Conservation (phyloP, 2,797 vertebrate genomes). For the Champsocephalus esox region DNA sequence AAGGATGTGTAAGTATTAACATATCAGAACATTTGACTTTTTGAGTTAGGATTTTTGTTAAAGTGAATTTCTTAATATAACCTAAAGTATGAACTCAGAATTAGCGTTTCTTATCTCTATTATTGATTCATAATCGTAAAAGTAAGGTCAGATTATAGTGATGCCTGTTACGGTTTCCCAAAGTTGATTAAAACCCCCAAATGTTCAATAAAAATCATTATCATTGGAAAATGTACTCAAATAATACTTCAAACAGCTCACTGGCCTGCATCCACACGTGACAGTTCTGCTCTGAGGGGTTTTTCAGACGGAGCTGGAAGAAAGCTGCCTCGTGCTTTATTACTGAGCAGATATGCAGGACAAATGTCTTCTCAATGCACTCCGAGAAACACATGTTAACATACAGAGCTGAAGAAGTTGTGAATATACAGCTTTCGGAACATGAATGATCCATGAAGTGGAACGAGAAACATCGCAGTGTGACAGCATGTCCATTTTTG, state of each 20-base stretch:
- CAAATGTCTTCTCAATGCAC: background rate
- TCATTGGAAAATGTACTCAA: too few relatives aligned
- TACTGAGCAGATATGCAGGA: slow-evolving; percentile 3
- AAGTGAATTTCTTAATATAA: background rate
- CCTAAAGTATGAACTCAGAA: too few relatives aligned
- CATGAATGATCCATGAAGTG: slow-evolving; percentile 21
- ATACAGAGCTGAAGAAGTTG: background rate
- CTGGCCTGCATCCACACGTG: background rate
- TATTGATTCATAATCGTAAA: too few relatives aligned
- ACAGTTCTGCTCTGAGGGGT: background rate
- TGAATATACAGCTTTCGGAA: background rate
- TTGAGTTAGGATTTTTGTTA: background rate
- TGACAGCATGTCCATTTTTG: slow-evolving; percentile 7
- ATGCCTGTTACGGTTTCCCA: too few relatives aligned
- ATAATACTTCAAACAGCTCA: too few relatives aligned
- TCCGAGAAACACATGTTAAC: background rate
- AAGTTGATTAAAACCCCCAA: too few relatives aligned
- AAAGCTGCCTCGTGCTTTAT: slow-evolving; percentile 16
- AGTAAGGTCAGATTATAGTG: too few relatives aligned
- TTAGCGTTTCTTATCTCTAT: too few relatives aligned
- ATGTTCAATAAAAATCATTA: too few relatives aligned
- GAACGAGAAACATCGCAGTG: background rate
- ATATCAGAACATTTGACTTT: background rate
- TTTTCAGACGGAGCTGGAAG: background rate
- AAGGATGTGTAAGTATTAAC: slow-evolving; percentile 87